phyloP scores from a whole-genome alignment of 2,797 vertebrate genomes.

The Parauchenoglanis punctatus region DNA sequence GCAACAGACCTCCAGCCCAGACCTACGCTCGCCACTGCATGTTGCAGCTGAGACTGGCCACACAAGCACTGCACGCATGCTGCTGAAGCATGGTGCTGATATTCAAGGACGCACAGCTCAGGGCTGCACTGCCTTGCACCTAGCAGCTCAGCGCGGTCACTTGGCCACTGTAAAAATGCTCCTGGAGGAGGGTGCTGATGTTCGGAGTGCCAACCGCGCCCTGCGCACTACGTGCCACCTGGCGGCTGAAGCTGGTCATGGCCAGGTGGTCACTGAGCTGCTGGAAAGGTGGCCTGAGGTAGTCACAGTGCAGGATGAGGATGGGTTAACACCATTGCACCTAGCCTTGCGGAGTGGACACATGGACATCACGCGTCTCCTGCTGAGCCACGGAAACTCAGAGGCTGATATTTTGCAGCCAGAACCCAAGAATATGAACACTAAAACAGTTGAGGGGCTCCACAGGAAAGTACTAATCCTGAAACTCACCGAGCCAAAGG shows the following conservation, averaged over 20 bases:
- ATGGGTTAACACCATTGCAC: slow-evolving; percentile 81
- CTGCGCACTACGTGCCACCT: slow-evolving; percentile 81
- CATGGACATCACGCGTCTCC: slow-evolving; percentile 74
- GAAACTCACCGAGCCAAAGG: slow-evolving; percentile 73
- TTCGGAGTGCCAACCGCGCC: slow-evolving; percentile 65
- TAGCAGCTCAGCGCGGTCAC: slow-evolving; percentile 84
- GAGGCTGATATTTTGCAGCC: slow-evolving; percentile 52
- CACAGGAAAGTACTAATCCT: slow-evolving; percentile 78
- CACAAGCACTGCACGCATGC: slow-evolving; percentile 91
- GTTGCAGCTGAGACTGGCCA: slow-evolving; percentile 92
- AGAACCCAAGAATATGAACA: slow-evolving; percentile 52
- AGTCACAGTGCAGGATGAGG: slow-evolving; percentile 70
- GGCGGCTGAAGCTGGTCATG: slow-evolving; percentile 83
- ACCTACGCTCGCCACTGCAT: slow-evolving; percentile 82
- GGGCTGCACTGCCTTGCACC: slow-evolving; percentile 86
- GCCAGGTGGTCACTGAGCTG: slow-evolving; percentile 84
- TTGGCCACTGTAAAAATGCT: slow-evolving; percentile 87
- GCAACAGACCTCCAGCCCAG: slow-evolving; percentile 62
- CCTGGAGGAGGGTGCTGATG: slow-evolving; percentile 80
- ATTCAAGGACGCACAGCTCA: slow-evolving; percentile 75
- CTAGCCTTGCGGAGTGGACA: slow-evolving; percentile 80
- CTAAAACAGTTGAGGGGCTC: slow-evolving; percentile 58
- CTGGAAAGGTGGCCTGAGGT: slow-evolving; percentile 72
- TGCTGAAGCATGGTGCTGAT: slow-evolving; percentile 84
- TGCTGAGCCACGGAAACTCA: slow-evolving; percentile 71